Percentiles rank a stretch among this genome's conserved stretches.
Evolutionary conservation across 2,888 invertebrate species (phyloP).

Genomic region (Hypolimnas misippus): DNA sequence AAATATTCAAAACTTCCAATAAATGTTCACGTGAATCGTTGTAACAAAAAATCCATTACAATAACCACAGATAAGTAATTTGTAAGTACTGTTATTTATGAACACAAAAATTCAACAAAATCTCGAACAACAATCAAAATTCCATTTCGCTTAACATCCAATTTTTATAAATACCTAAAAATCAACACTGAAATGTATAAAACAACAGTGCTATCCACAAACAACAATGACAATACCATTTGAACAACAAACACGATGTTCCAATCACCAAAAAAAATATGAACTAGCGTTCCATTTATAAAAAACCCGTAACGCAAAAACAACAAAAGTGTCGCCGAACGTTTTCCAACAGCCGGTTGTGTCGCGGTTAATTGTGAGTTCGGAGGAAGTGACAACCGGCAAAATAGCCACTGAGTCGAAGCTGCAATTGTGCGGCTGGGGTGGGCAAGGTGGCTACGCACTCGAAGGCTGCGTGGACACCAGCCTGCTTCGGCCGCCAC

Average conservation of each 20-base stretch:
- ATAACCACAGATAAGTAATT: not conserved
- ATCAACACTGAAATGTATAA: not conserved
- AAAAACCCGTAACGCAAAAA: constrained; percentile 1
- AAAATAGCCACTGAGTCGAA: constrained; percentile 81
- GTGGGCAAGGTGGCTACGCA: constrained; percentile 75
- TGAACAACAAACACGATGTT: not conserved
- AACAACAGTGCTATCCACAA: not conserved
- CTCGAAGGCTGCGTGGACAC: constrained; percentile 91
- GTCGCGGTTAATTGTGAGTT: constrained; percentile 39
- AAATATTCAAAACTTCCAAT: constrained; percentile 18
- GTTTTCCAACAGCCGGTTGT: constrained; percentile 29
- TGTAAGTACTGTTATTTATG: not conserved
- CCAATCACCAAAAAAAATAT: not conserved
- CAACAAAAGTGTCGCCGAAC: constrained; percentile 54
- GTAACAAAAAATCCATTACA: not conserved
- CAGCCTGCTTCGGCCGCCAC: constrained; percentile 89
- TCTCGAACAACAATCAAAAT: not conserved
- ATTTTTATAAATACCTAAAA: not conserved
- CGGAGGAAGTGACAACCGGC: constrained; percentile 59
- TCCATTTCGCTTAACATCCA: constrained; percentile 7
- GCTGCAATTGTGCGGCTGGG: constrained; percentile 77
- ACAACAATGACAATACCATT: constrained; percentile 7
- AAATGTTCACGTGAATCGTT: not conserved
- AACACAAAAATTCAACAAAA: not conserved
- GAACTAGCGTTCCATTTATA: constrained; percentile 1